These are phyloP conservation scores for Tachysurus fulvidraco DNA, from an alignment of 2,113 vertebrate genomes.

Conservation along the genomic window DNA sequence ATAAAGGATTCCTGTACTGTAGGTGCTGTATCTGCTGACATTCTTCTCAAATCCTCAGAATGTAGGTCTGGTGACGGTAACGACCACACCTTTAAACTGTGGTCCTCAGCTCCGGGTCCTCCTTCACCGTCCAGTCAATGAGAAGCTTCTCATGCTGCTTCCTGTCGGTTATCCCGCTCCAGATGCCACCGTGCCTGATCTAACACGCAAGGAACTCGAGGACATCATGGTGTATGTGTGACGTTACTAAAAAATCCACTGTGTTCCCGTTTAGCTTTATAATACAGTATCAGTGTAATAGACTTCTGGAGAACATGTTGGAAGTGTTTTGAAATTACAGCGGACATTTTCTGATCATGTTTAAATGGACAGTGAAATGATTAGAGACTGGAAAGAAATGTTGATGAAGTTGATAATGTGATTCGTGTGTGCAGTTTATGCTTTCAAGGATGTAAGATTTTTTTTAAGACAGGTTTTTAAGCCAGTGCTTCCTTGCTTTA, in stretches of 20 bases:
- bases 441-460: not conserved
- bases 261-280: not conserved
- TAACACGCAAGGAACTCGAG: constrained; percentile 81
- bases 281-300: no score
- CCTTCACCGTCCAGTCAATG: constrained; percentile 82
- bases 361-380: not conserved
- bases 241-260: constrained; percentile 22
- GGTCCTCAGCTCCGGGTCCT: constrained; percentile 84
- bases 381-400: not conserved
- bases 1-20: not conserved
- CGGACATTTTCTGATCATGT: not conserved
- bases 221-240: constrained; percentile 83
- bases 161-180: constrained; percentile 86
- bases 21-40: constrained; percentile 7
- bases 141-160: constrained; percentile 92
- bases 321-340: not conserved
- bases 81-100: constrained; percentile 91
- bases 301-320: not conserved
- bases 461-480: not conserved
- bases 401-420: not conserved
- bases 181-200: constrained; percentile 83
- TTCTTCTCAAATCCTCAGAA: constrained; percentile 72
- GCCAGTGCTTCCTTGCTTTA: not conserved
- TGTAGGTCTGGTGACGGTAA: constrained; percentile 87
- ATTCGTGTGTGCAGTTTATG: not conserved